Conservation (phyloP, 2,797 vertebrate genomes). For the Harpagifer antarcticus region DNA sequence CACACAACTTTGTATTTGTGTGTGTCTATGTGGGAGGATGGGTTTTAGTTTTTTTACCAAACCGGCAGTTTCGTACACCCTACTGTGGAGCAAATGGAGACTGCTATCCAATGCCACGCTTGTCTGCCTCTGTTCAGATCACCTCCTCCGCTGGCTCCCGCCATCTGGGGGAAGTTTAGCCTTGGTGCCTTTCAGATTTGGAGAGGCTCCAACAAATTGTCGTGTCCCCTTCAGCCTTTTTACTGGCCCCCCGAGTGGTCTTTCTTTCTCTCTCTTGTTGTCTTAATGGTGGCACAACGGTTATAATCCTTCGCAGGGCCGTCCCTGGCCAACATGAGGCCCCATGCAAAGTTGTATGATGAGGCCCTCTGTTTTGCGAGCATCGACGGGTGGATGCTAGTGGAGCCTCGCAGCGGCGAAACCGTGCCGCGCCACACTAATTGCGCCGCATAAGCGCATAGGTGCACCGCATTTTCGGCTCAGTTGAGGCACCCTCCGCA, state of each 20-base stretch:
- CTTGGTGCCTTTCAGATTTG: constrained; percentile 40
- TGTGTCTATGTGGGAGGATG: constrained; percentile 4
- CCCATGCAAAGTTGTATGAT: too few relatives aligned
- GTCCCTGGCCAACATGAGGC: too few relatives aligned
- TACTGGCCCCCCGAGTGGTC: constrained; percentile 1
- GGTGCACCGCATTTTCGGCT: too few relatives aligned
- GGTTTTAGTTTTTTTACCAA: constrained; percentile 12
- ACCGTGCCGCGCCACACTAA: too few relatives aligned
- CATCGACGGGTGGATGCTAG: too few relatives aligned
- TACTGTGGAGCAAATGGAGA: constrained; percentile 55
- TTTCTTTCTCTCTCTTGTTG: constrained; percentile 14
- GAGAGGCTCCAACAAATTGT: constrained; percentile 41
- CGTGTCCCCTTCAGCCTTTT: constrained; percentile 23
- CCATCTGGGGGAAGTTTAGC: constrained; percentile 58
- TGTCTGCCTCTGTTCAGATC: constrained; percentile 69
- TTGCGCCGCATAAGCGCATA: too few relatives aligned
- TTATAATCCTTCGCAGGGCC: background rate
- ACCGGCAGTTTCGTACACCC: constrained; percentile 37
- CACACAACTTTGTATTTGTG: constrained; percentile 10
- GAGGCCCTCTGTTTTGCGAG: too few relatives aligned
- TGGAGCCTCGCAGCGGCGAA: too few relatives aligned
- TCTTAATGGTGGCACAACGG: constrained; percentile 3
- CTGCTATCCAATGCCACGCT: constrained; percentile 57
- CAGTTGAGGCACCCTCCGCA: too few relatives aligned
- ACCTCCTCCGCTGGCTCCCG: constrained; percentile 46